Evolutionary conservation across 2,888 invertebrate genomes (phyloP), one percentile per base, ranked within the genome.

Genomic region (Automeris io): DNA sequence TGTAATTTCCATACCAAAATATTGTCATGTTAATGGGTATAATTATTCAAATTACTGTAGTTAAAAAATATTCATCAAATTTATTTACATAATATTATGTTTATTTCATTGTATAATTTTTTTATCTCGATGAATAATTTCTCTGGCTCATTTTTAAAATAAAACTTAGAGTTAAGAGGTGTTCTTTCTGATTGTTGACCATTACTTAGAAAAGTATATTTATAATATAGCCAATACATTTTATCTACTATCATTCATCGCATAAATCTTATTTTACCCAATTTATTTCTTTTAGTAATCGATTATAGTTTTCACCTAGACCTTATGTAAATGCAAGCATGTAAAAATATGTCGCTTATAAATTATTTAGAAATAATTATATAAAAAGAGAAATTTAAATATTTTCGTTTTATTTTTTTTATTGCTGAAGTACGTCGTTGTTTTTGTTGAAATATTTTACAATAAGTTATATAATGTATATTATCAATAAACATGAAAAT

Each of bases 291-390:
- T n/a, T n/a, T n/a, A n/a, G 53, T 16, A 16, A 29, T 11, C 33
- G 19, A 31, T 24, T 26, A 12, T 35, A 18, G 32, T 40, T 37
- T 41, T 38, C 31, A 23, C 32, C 18, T 37, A 64, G 64, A 68
- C 72, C 70, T 78, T 81, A 77, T 82, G 78, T 82, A 83, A 80
- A 82, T 76, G 75, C 68, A 65, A 70, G 69, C 54, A 59, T 80
- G 77, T 81, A 78, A 69, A 77, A 73, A 63, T 49, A 56, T 49
- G 51, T 70, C 61, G 54, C 66, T 71, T 46, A 53, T 78, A 79
- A 70, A 63, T 59, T 61, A 65, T 63, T 59, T 75, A 76, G 66
- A 70, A 68, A 51, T 46, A 61, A 64, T 53, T 50, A 57, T 57
- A 60, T 3, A 52, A 61, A 57, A 62, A 61, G 63, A 70, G 56